Base-by-base conservation (phyloP, 92 coral and sea anemone species). In the Palythoa heliodiscus region DNA sequence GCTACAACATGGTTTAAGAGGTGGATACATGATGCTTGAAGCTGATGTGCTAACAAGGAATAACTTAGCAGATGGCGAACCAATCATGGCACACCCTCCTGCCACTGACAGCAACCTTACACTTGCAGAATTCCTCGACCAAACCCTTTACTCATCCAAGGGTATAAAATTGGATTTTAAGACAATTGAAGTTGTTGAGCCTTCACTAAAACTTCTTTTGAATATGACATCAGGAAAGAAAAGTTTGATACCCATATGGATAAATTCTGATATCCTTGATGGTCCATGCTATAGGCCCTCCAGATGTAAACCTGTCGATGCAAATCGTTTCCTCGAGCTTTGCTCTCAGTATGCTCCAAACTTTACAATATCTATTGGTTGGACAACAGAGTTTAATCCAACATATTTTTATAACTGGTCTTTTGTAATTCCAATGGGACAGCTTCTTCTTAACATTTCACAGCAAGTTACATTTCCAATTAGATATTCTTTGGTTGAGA, bases 11-110 rank as follows among this genome's bases (percentile, higher is more conserved):
- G 92, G 87, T 10, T 77, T 96, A 40, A 78, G 94, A 57, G 87
- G 90, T 15, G 69, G 85, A 19, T 77, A 78, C 39, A 91, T 89
- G 92, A 96, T 94, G 98, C 88, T 96, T 48, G 98, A 96, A 69
- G 98, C 96, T 25, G 98, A 96, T 85, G 96, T 96, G 3, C 52
- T 67, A 12, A 89, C 92, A 82, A 87, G 74, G 87, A 60, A 77
- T n/a, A 25, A 69, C 40, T 69, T 29, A 69, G 48, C 73, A 3
- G 95, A 91, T 60, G 89, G 90, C 13, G 89, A 40, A 22, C 98
- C 98, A 5, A 84, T 96, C 5, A 96, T 96, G 98, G 98, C 98
- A 1, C 98, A 96, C 57, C 98, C 98, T 10, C 98, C 98, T 19
- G 86, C 57, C 53, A 87, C 89, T 1, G 89, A 96, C 82, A 96